Evolutionary conservation across 2,113 vertebrate species (phyloP), one percentile per base, ranked within the genome.

Genomic region (Pelecanoides urinatrix): DNA sequence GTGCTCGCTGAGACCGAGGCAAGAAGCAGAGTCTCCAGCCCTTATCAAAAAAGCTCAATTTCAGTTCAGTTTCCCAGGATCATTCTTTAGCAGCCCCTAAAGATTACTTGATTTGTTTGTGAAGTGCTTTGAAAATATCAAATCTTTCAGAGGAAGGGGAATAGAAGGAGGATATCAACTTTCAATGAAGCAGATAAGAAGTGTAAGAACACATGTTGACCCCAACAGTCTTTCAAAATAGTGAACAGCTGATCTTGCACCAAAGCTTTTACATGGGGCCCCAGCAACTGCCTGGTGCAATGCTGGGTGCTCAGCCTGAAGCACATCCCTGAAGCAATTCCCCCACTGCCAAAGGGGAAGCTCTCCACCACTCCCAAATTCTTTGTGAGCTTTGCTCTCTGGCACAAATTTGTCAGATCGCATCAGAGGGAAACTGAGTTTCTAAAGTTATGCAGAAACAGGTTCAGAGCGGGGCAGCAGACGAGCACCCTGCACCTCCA

Each of bases 1-100:
- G 23, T 4, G 0, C 65, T 22, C 13, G 0, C 75, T 6, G 22
- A 56, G 11, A 50, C 22, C 3, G 0, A 68, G 26, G 23, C 40
- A 65, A 70, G 56, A 30, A 23, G 36, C 45, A 36, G 40, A 66
- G 62, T 8, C 23, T 36, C 47, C 18, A 68, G n/a, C 9, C 23
- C 58, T 52, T 38, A 71, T 5, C 30, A 47, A 34, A 42, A 78
- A 19, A 32, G 19, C 18, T 84, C 67, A 7, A 16, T 16, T 71
- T 55, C 78, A 50, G 30, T 47, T 85, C 34, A 8, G 19, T 63
- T 78, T 44, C 38, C 59, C 20, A 49, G 30, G 26, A 30, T 30
- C 7, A 5, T 20, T 73, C 34, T 68, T 66, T 42, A 7, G 9
- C 47, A 80, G 10, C 7, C 40, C 30, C 13, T 30, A 11, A 22